These are phyloP conservation scores for Microtus oregoni DNA, from an alignment of 2,113 vertebrate genomes.

Conservation along the genomic window DNA sequence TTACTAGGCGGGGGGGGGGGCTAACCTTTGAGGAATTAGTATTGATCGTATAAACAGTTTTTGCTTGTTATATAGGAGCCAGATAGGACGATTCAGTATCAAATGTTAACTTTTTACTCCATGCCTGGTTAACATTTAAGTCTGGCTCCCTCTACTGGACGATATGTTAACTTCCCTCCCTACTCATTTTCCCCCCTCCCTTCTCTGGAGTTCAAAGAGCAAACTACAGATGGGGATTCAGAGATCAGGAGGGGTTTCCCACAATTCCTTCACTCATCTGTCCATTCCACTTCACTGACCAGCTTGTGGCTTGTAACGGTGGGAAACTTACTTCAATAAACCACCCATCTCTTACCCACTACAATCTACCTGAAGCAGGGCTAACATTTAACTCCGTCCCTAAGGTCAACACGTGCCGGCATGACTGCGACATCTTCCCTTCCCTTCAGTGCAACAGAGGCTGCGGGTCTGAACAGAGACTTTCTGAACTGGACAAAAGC, in stretches of 20 bases:
- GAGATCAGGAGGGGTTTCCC: background rate
- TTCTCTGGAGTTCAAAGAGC: background rate
- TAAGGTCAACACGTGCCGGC: background rate
- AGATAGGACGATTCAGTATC: background rate
- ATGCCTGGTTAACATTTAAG: constrained; percentile 45
- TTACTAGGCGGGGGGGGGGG: background rate
- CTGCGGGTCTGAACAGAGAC: background rate
- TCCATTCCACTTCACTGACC: background rate
- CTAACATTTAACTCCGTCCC: background rate
- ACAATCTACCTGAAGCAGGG: background rate
- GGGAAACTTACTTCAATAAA: background rate
- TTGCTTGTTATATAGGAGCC: background rate
- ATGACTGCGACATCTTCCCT: background rate
- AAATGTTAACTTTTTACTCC: background rate
- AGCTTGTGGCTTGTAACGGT: background rate
- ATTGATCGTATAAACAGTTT: background rate
- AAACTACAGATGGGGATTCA: background rate
- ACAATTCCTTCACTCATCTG: background rate
- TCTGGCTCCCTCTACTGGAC: constrained; percentile 78
- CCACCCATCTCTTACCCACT: background rate
- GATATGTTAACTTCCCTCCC: background rate
- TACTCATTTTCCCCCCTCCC: background rate
- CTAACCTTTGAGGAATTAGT: constrained; percentile 22
- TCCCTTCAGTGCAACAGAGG: background rate
- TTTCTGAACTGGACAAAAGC: background rate